Conservation (phyloP, 2,888 invertebrate genomes). For the Seira sanloemensis region DNA sequence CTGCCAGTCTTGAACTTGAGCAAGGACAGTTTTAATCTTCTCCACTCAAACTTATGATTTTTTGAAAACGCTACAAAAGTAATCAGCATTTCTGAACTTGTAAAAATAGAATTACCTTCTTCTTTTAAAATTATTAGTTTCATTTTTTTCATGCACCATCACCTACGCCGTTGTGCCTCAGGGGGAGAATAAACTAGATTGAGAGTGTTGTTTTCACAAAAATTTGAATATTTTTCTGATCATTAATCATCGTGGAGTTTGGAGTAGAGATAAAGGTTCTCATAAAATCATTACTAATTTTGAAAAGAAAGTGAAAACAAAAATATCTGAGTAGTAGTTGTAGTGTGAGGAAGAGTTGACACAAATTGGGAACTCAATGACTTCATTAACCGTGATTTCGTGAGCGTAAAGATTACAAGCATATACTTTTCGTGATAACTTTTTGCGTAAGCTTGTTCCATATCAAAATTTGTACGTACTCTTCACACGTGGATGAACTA, state of each 20-base stretch:
- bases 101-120: too few relatives aligned
- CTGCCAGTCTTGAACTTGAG: constrained; percentile 37
- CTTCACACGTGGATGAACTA: too few relatives aligned
- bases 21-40: constrained; percentile 32
- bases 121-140: too few relatives aligned
- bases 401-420: background rate
- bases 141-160: constrained; percentile 33
- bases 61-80: too few relatives aligned
- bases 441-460: background rate
- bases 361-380: too few relatives aligned
- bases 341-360: too few relatives aligned
- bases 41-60: too few relatives aligned
- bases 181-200: constrained; percentile 21
- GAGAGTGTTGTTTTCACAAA: constrained; percentile 30
- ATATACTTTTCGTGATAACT: background rate
- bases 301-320: background rate
- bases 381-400: too few relatives aligned
- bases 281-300: too few relatives aligned
- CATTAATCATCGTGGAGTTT: constrained; percentile 44
- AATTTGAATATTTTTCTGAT: constrained; percentile 28
- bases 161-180: constrained; percentile 19
- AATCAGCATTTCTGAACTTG: too few relatives aligned
- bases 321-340: too few relatives aligned
- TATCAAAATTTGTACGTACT: background rate
- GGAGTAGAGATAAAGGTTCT: constrained; percentile 3